These are phyloP conservation scores for Mustela lutreola DNA, from an alignment of 2,113 vertebrate genomes.

Conservation along the genomic window DNA sequence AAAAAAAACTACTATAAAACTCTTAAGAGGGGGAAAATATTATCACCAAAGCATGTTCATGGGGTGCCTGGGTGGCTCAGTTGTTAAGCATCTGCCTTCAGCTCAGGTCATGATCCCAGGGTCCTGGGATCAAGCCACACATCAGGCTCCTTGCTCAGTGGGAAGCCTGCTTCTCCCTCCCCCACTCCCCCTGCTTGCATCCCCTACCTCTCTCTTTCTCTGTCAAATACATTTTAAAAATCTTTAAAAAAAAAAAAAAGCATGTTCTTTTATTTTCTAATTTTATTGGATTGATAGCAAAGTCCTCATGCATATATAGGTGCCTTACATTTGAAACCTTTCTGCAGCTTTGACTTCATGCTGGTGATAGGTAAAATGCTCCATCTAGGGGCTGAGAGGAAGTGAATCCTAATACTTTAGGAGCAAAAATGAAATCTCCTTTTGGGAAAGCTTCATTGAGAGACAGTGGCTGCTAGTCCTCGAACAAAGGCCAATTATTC, in stretches of 20 bases:
- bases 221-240: no score
- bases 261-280: background rate
- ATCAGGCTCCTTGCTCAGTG: no score
- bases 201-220: no score
- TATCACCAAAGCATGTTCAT: background rate
- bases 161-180: no score
- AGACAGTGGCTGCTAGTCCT: background rate
- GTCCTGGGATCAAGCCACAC: no score
- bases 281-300: background rate
- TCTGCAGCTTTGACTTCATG: background rate
- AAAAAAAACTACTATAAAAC: background rate
- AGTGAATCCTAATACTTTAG: background rate
- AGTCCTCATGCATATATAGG: background rate
- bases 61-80: no score
- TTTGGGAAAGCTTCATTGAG: background rate
- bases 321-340: conserved; percentile 9
- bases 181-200: no score
- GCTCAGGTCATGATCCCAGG: no score
- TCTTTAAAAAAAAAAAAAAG: background rate
- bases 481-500: background rate
- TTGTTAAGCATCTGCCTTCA: no score
- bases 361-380: background rate
- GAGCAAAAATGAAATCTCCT: background rate
- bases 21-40: background rate
- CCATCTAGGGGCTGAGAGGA: background rate